Evolutionary conservation across 2,888 invertebrate species (phyloP), one percentile per base, ranked within the genome.

Genomic region (Lasioglossum oenotherae): DNA sequence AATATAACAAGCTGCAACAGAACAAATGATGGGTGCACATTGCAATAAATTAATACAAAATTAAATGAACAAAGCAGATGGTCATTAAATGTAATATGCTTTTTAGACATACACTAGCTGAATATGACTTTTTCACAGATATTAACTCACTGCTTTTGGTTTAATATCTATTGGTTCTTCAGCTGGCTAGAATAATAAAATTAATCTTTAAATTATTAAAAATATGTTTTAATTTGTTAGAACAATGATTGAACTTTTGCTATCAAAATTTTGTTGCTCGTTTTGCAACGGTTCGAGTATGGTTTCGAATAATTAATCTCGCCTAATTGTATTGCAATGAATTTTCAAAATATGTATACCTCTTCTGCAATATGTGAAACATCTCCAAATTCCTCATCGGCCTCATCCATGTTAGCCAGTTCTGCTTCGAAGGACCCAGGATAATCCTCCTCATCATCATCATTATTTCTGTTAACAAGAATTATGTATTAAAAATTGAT

Each of bases 341-440:
- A 2, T 2, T 41, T 71, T 31, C 35, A 64, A 73, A 83, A 74
- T 74, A 41, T 81, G 46, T 81, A 86, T 92, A 94, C 95, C 82
- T 96, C 96, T 81, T 96, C 97, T 60, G 96, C 94, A 71, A 96
- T 92, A 78, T 96, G 93, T 86, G 96, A 95, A 81, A 95, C 95
- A 10, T 96, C 95, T 79, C 95, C 95, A 84, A 95, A 95, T 90
- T 96, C 95, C 76, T 96, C 94, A 81, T 96, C 97, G 84, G 95
- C 95, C n/a, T 95, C 96, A 87, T 97, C 97, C 96, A 97, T 96
- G 87, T 96, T 95, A 74, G 97, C 97, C 88, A 98, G 95, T 92
- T 97, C 97, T 10, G 97, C 96, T 95, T 97, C 98, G 95, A 98
- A 98, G 87, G 95, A 96, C 85, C 96, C 95, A 57, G 96, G 95